A percentile compares a stretch with the other conserved stretches of the same genome.
Conservation (phyloP, 2,113 vertebrate genomes). For the Alectura lathami region DNA sequence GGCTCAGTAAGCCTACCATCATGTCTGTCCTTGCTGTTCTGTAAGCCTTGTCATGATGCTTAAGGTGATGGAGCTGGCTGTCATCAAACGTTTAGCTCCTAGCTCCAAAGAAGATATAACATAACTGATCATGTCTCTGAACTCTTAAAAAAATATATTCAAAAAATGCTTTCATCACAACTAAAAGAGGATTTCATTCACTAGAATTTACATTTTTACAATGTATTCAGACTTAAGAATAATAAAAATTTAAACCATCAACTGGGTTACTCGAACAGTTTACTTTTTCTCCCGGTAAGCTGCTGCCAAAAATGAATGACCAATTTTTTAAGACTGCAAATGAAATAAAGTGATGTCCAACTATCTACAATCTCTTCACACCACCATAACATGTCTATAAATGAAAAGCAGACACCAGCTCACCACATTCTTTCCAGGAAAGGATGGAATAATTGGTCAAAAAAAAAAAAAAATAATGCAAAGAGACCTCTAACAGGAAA, state of each 20-base stretch:
- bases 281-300: neutral
- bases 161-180: neutral
- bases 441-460: neutral
- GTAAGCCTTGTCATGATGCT: neutral
- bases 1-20: neutral
- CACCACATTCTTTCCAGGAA: neutral
- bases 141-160: neutral
- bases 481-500: neutral
- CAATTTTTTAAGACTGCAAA: neutral
- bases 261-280: neutral
- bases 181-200: neutral
- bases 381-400: neutral
- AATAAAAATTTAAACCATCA: neutral
- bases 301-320: neutral
- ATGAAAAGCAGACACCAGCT: neutral
- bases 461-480: neutral
- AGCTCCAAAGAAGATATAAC: neutral
- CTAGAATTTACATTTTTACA: neutral
- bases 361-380: neutral
- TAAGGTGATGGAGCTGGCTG: neutral
- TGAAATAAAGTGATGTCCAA: neutral
- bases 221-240: neutral
- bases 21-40: neutral
- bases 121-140: neutral
- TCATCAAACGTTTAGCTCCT: neutral